phyloP scores from a whole-genome alignment of 2,113 vertebrate species.

The Gymnarchus niloticus region DNA sequence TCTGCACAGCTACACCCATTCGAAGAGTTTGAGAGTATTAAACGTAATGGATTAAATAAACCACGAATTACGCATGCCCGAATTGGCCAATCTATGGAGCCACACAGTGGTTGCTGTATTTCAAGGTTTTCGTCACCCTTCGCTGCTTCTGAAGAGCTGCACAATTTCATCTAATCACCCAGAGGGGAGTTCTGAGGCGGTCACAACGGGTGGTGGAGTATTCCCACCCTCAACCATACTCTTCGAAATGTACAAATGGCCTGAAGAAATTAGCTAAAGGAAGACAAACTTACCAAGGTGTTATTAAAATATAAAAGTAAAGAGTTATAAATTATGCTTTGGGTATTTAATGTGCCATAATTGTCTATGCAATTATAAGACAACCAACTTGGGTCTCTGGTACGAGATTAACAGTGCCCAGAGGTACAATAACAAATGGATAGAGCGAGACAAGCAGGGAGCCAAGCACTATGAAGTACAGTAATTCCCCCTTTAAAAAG shows the following conservation, averaged over 20 bases:
- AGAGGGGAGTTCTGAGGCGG: not conserved
- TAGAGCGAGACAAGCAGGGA: not conserved
- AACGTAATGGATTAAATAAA: not conserved
- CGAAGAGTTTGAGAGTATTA: not conserved
- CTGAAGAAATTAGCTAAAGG: slow-evolving; percentile 7
- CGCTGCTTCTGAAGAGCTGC: not conserved
- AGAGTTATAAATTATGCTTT: slow-evolving; percentile 1
- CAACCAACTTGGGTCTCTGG: not conserved
- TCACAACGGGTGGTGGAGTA: not conserved
- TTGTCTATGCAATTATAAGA: not conserved
- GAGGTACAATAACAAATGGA: not conserved
- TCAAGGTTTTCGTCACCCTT: not conserved
- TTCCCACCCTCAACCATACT: not conserved
- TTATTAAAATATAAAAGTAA: slow-evolving; percentile 14
- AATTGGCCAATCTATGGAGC: not conserved
- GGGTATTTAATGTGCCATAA: slow-evolving; percentile 8
- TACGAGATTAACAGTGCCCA: not conserved
- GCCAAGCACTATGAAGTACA: not conserved
- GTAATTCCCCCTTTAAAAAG: not conserved
- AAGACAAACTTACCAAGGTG: slow-evolving; percentile 5
- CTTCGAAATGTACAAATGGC: not conserved
- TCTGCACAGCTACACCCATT: not conserved
- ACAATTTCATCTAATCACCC: not conserved
- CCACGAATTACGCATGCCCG: not conserved
- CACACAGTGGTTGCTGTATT: not conserved